Conservation (phyloP, 2,113 vertebrate genomes). For the Sapajus apella region DNA sequence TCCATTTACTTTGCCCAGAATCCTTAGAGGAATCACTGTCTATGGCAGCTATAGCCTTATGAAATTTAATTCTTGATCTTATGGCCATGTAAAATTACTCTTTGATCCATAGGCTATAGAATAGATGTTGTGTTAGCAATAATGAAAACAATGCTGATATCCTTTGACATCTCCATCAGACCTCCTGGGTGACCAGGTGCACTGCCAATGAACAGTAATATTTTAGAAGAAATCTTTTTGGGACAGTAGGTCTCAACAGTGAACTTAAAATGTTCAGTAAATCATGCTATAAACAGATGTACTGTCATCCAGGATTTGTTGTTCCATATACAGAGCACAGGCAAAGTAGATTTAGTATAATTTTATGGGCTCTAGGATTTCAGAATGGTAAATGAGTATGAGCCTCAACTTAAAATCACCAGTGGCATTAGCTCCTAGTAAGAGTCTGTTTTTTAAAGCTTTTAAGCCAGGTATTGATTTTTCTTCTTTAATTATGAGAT, state of each 20-base stretch:
- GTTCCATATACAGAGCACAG: neutral
- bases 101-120: neutral
- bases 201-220: neutral
- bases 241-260: neutral
- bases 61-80: neutral
- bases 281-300: neutral
- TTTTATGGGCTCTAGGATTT: neutral
- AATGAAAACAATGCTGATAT: neutral
- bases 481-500: neutral
- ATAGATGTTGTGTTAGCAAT: neutral
- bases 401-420: neutral
- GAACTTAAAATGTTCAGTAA: neutral
- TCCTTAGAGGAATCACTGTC: neutral
- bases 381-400: neutral
- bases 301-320: neutral
- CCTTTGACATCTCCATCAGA: neutral
- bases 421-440: neutral
- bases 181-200: neutral
- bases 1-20: neutral
- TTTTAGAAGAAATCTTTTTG: neutral
- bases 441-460: neutral
- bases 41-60: neutral
- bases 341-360: neutral
- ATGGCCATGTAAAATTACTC: neutral
- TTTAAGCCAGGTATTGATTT: neutral